Evolutionary conservation across 2,888 invertebrate species (phyloP).

Genomic region (Schizaphis graminum): DNA sequence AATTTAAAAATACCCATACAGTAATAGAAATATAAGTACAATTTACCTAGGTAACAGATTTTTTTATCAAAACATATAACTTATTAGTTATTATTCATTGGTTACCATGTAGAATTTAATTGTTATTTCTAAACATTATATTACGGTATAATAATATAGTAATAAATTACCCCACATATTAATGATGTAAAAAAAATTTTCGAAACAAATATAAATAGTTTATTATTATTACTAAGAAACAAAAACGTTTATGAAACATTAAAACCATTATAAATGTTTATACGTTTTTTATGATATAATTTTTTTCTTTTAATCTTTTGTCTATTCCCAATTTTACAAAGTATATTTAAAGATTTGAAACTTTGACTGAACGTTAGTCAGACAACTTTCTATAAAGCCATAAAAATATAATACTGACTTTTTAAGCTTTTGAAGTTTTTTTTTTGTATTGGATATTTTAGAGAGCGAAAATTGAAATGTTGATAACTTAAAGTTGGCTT

Average conservation of each 20-base stretch:
- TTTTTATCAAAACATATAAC: background rate
- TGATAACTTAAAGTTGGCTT: background rate
- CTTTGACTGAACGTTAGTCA: background rate
- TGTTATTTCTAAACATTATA: background rate
- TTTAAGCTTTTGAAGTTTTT: slow-evolving; percentile 1
- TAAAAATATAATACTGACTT: background rate
- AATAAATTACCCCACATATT: background rate
- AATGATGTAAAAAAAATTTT: background rate
- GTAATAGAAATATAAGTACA: background rate
- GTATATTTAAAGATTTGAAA: background rate
- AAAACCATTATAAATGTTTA: background rate
- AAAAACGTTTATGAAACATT: background rate
- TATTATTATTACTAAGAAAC: background rate
- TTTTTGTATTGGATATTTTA: background rate
- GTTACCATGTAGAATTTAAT: background rate
- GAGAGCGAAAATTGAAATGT: slow-evolving; percentile 2
- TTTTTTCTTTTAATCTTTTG: background rate
- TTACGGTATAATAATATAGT: background rate
- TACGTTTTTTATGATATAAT: background rate
- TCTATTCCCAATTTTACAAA: background rate
- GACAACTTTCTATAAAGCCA: background rate
- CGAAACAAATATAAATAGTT: background rate
- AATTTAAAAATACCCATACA: background rate
- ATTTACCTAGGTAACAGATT: background rate
- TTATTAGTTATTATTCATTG: background rate